Percentiles rank a stretch among this genome's conserved stretches.
These are phyloP conservation scores for Tribolium freemani DNA, from an alignment of 2,888 invertebrate genomes.

Conservation along the genomic window DNA sequence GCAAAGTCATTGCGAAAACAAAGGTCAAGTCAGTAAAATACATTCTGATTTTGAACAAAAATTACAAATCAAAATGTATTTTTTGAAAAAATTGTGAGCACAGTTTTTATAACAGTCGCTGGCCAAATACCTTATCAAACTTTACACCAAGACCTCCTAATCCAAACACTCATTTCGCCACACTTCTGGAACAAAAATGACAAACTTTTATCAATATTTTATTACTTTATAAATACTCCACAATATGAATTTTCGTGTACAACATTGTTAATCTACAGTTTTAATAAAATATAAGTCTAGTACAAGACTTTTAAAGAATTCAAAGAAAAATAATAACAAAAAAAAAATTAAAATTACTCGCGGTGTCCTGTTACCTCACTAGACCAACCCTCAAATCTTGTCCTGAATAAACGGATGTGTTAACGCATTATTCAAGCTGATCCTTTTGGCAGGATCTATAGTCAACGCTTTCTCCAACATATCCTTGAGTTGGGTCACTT, in stretches of 20 bases:
- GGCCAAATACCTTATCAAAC: conserved; percentile 24
- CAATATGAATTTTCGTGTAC: conserved; percentile 23
- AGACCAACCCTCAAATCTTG: conserved; percentile 75
- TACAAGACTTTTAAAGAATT: conserved; percentile 22
- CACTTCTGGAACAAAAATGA: conserved; percentile 34
- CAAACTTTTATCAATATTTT: conserved; percentile 20
- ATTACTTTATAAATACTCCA: conserved; percentile 31
- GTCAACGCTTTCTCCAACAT: conserved; percentile 92
- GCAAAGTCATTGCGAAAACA: not conserved
- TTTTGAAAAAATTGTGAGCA: not conserved
- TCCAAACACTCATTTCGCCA: conserved; percentile 21
- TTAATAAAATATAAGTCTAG: conserved; percentile 33
- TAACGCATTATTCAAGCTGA: conserved; percentile 94
- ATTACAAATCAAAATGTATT: conserved; percentile 9
- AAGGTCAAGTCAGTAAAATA: not conserved
- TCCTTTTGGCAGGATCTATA: conserved; percentile 92
- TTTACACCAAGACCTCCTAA: conserved; percentile 21
- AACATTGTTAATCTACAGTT: conserved; percentile 18
- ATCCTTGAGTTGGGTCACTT: conserved; percentile 93
- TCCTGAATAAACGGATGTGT: conserved; percentile 97
- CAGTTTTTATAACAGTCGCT: not conserved
- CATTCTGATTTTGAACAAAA: conserved; percentile 1
- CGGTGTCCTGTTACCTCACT: conserved; percentile 55
- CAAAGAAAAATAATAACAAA: not conserved
- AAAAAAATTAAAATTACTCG: conserved; percentile 17